Evolutionary conservation across 2,888 invertebrate genomes (phyloP), one percentile per base, ranked within the genome.

Genomic region (Alsophila aescularia): DNA sequence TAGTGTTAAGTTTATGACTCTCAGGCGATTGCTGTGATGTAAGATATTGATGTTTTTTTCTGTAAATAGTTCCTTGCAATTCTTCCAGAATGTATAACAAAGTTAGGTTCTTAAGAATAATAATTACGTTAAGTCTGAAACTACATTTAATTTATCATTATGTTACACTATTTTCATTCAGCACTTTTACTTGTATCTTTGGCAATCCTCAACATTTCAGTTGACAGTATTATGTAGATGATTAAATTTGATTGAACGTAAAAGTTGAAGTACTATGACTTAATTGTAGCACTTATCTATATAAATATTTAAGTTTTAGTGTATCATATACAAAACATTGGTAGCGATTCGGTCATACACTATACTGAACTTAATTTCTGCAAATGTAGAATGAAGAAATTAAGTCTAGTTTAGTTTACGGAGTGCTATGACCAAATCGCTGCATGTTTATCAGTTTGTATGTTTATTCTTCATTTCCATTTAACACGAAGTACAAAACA

Each of bases 1-100:
- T 73, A 71, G 65, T 53, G 32, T 64, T 87, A 89, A 87, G 86
- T 87, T 85, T 72, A 70, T 69, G 82, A 84, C 87, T 88, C 88
- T 90, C 90, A 86, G 86, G 87, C 89, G 75, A 79, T 81, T 77
- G 90, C 90, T 90, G 90, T 90, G 90, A 90, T 90, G 87, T 90
- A 87, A 87, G 81, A 82, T 89, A 86, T 75, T 63, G 62, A 68
- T 58, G 52, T 55, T 60, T 61, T 47, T 72, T 60, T 75, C 66
- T 73, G 72, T 75, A 70, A 64, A 72, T 75, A 75, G 70, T 74
- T 77, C 66, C 74, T 77, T 68, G 59, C 53, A 18, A 57, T 55
- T 54, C 56, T 69, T 67, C 36, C 51, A 61, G 55, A 37, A 51
- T 54, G 34, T 47, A 47, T 40, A 42, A 48, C 42, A 50, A 42